Base-by-base conservation (phyloP, 2,113 vertebrate genomes). In the Clarias batrachus region DNA sequence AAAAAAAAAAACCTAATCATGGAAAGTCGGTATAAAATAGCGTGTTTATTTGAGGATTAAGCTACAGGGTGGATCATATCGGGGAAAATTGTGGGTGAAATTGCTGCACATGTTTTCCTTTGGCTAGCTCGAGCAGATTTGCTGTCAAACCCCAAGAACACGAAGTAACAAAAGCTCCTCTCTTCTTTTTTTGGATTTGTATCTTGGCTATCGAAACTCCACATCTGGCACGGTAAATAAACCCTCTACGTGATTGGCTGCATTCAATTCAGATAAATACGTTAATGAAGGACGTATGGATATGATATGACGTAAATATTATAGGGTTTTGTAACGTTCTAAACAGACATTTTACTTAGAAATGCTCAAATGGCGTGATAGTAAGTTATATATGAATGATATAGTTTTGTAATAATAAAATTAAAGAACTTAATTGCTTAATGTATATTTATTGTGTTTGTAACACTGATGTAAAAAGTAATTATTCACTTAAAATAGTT, bases 31-130 rank as follows among this genome's bases (percentile, higher is more conserved):
- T 1, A 0, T 62, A 25, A 66, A 82, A 66, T 62, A 60, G 27
- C 9, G 62, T 52, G 52, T 82, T 52, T 48, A 82, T 52, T 82
- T 10, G 81, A 54, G 62, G 62, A 66, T 66, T 82, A 66, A 25
- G 62, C 62, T 82, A 66, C 62, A 82, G 81, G 81, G 63, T 14
- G 41, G 81, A 82, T 82, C 81, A 30, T 82, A 82, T 82, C 81
- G 25, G 62, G 54, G 62, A 82, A 66, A 82, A 82, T 82, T 82
- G 54, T n/a, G 41, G 81, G 81, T 66, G 62, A 82, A 66, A 82
- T 66, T 48, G 41, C 62, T 3, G 81, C 14, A 41, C 62, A 82
- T 82, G 81, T 82, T 82, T 82, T 82, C 23, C 62, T 82, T 62
- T 82, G 81, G 81, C 62, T n/a, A 21, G 62, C 62, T 82, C 62